Conservation (phyloP, 2,113 vertebrate genomes). For the Lagopus muta region DNA sequence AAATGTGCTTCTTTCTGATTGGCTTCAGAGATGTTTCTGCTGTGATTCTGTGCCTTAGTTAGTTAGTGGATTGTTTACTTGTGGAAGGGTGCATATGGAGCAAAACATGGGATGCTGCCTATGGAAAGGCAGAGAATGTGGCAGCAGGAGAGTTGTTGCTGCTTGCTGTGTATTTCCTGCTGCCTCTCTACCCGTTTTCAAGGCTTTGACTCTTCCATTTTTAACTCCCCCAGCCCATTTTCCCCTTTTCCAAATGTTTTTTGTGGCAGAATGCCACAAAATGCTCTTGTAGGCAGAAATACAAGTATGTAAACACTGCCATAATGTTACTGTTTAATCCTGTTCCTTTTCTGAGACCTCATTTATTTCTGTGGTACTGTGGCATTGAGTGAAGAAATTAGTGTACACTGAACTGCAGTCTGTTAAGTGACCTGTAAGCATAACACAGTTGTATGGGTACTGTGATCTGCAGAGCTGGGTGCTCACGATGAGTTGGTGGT, state of each 20-base stretch:
- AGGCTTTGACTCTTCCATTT: not conserved
- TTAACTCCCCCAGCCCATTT: not conserved
- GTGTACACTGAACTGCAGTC: not conserved
- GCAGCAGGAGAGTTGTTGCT: not conserved
- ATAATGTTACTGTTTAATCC: slow-evolving; percentile 51
- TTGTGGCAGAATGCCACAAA: not conserved
- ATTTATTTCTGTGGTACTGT: not conserved
- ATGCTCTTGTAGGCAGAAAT: not conserved
- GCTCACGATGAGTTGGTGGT: not conserved
- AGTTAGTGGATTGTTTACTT: not conserved
- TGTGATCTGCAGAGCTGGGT: not conserved
- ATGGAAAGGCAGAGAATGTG: not conserved
- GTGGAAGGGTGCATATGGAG: not conserved
- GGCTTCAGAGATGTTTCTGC: not conserved
- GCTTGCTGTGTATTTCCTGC: rapidly evolving
- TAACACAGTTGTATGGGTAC: not conserved
- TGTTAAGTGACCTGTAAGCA: slow-evolving; percentile 12
- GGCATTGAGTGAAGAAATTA: not conserved
- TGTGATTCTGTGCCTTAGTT: not conserved
- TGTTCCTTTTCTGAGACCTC: not conserved
- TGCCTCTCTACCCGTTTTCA: not conserved
- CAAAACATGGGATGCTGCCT: not conserved
- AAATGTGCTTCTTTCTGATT: not conserved
- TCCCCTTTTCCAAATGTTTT: not conserved
- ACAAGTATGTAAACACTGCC: slow-evolving; percentile 41